These are phyloP conservation scores for Sesamia inferens DNA, from an alignment of 2,888 invertebrate species.

Conservation along the genomic window DNA sequence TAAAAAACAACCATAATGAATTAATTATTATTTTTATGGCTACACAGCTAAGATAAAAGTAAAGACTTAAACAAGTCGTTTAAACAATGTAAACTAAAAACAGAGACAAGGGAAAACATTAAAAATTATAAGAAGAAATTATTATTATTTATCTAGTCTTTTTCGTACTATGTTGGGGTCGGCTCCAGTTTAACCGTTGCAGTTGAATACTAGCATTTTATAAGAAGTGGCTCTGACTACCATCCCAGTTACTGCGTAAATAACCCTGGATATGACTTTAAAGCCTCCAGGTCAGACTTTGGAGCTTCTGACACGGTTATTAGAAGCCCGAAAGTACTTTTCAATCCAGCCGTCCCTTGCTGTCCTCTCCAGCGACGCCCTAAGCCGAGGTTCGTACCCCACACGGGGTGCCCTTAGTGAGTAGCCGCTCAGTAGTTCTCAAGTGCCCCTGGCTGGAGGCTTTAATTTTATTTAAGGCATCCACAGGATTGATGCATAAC, in stretches of 20 bases:
- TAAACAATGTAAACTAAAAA: slow-evolving; percentile 32
- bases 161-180: not conserved
- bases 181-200: not conserved
- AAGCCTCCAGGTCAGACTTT: no score
- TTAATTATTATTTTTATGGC: slow-evolving; percentile 4
- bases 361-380: no score
- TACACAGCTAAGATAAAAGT: slow-evolving; percentile 18
- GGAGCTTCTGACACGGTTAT: not conserved
- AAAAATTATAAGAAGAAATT: not conserved
- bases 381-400: no score
- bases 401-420: no score
- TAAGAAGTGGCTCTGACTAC: not conserved
- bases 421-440: no score
- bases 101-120: not conserved
- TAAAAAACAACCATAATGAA: slow-evolving; percentile 11
- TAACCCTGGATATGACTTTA: no score
- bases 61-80: slow-evolving; percentile 9
- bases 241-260: not conserved
- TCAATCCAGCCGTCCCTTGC: no score
- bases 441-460: no score
- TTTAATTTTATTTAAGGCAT: no score
- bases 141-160: not conserved
- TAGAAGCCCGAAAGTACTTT: no score
- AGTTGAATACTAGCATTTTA: not conserved
- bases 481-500: no score